Percentiles rank a stretch among this genome's conserved stretches.
Evolutionary conservation across 2,888 invertebrate species (phyloP).

Genomic region (Pachycephus smyrnensis): DNA sequence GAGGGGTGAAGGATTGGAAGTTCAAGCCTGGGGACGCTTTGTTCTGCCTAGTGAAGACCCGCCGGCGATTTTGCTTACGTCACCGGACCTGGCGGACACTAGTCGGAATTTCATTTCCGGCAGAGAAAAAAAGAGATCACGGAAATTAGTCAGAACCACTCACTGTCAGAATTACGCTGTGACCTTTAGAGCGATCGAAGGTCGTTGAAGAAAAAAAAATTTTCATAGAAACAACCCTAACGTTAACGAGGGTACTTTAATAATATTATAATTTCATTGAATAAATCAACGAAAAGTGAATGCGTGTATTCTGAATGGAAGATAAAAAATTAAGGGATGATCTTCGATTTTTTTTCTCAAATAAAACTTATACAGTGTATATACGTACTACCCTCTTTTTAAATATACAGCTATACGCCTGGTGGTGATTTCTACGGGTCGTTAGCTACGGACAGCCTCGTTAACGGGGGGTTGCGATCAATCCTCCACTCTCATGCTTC

Average conservation of each 20-base stretch:
- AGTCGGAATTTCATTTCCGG: background rate
- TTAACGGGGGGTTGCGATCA: background rate
- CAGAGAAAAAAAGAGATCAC: background rate
- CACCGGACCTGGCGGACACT: background rate
- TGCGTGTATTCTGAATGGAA: background rate
- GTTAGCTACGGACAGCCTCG: conserved; percentile 1
- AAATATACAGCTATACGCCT: background rate
- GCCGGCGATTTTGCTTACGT: background rate
- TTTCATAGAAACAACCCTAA: background rate
- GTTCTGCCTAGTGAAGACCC: background rate
- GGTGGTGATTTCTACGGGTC: background rate
- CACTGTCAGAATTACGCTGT: background rate
- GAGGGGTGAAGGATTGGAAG: background rate
- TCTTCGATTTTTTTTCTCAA: background rate
- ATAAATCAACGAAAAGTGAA: no score
- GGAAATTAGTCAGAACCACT: background rate
- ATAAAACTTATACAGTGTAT: background rate
- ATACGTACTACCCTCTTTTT: background rate
- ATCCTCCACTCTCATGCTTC: background rate
- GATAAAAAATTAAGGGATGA: background rate
- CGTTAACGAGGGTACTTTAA: background rate
- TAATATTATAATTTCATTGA: background rate
- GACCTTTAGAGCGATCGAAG: background rate
- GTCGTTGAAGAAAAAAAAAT: background rate
- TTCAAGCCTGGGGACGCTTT: background rate